Conservation (phyloP, 1,140 invertebrate genomes). For the Drosophila tropicalis region DNA sequence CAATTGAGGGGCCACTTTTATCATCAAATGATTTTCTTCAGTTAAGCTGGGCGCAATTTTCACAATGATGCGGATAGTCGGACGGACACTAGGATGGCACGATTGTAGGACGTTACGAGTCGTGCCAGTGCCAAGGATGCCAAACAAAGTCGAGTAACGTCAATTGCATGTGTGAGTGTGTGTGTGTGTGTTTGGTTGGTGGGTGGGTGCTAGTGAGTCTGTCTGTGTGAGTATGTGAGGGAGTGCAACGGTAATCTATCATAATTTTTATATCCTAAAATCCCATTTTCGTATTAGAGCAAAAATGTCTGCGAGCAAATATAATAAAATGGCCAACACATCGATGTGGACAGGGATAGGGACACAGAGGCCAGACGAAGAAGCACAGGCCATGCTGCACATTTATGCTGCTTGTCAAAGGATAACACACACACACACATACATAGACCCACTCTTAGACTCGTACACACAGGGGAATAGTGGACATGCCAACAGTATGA, state of each 20-base stretch:
- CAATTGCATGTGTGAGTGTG: constrained; percentile 8
- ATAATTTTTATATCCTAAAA: constrained; percentile 83
- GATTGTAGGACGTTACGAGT: not conserved
- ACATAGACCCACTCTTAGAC: not conserved
- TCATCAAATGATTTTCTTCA: constrained; percentile 73
- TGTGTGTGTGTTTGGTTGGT: constrained; percentile 14
- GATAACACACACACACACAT: constrained; percentile 62
- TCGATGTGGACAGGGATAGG: constrained; percentile 47
- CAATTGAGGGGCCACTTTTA: constrained; percentile 75
- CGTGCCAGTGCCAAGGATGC: constrained; percentile 17
- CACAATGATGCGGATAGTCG: constrained; percentile 37
- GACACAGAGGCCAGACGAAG: constrained; percentile 14
- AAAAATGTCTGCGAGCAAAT: constrained; percentile 82
- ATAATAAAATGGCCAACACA: constrained; percentile 79
- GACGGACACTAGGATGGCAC: not conserved
- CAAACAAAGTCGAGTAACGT: constrained; percentile 10
- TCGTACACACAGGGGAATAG: constrained; percentile 1
- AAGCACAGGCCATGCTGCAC: constrained; percentile 42
- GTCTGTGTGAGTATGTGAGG: constrained; percentile 25
- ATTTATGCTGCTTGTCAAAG: constrained; percentile 77
- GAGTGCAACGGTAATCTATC: constrained; percentile 79
- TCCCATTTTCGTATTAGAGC: constrained; percentile 82
- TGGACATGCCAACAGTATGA: constrained; percentile 67
- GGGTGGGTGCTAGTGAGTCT: constrained; percentile 1
- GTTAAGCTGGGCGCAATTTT: constrained; percentile 60